Conservation (phyloP, 2,113 vertebrate species). For the Chloroceryle aenea region DNA sequence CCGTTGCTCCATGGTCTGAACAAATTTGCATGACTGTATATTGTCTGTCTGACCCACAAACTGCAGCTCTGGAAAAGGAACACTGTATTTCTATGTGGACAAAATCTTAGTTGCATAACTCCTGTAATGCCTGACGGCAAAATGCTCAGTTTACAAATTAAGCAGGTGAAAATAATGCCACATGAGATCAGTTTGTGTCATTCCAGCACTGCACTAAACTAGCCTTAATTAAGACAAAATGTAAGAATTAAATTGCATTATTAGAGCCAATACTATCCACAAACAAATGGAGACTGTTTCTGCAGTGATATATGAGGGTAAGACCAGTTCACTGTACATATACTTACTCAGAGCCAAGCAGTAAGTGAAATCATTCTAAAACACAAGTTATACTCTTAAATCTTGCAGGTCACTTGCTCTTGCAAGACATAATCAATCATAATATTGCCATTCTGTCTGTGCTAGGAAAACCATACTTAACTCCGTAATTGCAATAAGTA, state of each 20-base stretch:
- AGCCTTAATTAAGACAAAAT: background rate
- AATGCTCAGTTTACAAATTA: background rate
- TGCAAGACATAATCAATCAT: background rate
- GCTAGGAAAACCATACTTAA: background rate
- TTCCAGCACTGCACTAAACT: background rate
- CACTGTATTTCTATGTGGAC: background rate
- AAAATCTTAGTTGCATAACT: background rate
- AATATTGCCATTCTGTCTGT: background rate
- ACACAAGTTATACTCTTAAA: background rate
- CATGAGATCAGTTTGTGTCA: background rate
- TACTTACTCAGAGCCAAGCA: background rate
- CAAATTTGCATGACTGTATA: conserved; percentile 91
- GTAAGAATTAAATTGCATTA: background rate
- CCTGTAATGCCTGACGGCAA: background rate
- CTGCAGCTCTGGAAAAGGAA: conserved; percentile 86
- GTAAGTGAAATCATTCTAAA: background rate
- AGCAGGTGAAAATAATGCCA: background rate
- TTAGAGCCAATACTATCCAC: background rate
- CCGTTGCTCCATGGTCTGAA: conserved; percentile 92
- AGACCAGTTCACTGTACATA: background rate
- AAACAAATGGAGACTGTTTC: background rate
- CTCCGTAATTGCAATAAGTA: background rate
- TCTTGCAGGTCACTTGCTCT: background rate
- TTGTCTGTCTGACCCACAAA: conserved; percentile 91
- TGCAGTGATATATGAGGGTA: background rate